A percentile compares a stretch with the other conserved stretches of the same genome.
Conservation (phyloP, 2,113 vertebrate genomes). For the Takifugu bimaculatus region DNA sequence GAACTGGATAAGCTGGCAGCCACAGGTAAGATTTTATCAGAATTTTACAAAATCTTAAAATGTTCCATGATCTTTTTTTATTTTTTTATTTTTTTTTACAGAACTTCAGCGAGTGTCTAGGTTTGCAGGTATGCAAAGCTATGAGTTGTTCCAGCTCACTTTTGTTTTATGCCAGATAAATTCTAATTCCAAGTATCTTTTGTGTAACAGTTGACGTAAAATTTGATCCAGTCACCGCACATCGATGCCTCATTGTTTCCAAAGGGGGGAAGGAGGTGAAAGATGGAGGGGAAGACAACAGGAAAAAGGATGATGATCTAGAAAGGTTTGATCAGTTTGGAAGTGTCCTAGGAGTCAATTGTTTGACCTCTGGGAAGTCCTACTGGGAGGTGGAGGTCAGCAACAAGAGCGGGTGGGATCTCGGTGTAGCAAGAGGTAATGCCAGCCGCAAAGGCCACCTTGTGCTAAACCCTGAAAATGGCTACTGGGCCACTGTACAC, state of each 20-base stretch:
- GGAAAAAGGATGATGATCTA: background rate
- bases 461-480: slow-evolving; percentile 43
- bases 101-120: slow-evolving; percentile 53
- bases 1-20: slow-evolving; percentile 49
- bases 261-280: slow-evolving; percentile 47
- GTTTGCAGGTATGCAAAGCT: slow-evolving; percentile 47
- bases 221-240: slow-evolving; percentile 57
- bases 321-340: slow-evolving; percentile 53
- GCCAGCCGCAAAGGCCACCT: slow-evolving; percentile 58
- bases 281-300: slow-evolving; percentile 22
- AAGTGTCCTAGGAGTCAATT: slow-evolving; percentile 55
- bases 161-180: background rate
- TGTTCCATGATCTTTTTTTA: too few relatives aligned
- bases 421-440: slow-evolving; percentile 52
- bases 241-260: slow-evolving; percentile 46
- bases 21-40: slow-evolving; percentile 41
- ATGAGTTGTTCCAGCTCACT: background rate
- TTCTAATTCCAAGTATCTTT: background rate
- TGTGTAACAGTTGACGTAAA: slow-evolving; percentile 49
- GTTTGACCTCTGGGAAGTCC: slow-evolving; percentile 31
- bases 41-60: background rate
- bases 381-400: slow-evolving; percentile 73
- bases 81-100: slow-evolving; percentile 22
- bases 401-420: slow-evolving; percentile 62
- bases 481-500: slow-evolving; percentile 68